Conservation (phyloP, 2,113 vertebrate genomes). For the Callopanchax toddi region DNA sequence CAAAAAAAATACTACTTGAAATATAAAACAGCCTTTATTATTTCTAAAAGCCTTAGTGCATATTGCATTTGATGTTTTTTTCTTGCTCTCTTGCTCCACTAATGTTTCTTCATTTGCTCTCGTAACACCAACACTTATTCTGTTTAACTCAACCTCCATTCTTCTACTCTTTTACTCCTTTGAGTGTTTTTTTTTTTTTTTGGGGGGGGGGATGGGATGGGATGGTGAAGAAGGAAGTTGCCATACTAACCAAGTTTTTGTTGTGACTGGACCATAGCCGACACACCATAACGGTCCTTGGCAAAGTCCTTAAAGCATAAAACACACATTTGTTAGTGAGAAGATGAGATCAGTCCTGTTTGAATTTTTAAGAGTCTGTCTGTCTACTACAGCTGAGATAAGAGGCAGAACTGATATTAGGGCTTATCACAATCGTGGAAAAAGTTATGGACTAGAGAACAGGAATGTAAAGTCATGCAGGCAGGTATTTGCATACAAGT, state of each 20-base stretch:
- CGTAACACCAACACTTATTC: neutral
- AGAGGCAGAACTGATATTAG: constrained; percentile 37
- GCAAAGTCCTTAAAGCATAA: constrained; percentile 89
- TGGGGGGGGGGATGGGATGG: no score
- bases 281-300: constrained; percentile 92
- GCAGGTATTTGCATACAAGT: constrained; percentile 40
- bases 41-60: no score
- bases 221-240: neutral
- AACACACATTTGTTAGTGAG: constrained; percentile 9
- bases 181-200: no score
- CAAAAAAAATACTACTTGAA: no score
- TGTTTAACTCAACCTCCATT: neutral
- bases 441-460: constrained; percentile 14
- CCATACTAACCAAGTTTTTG: constrained; percentile 92
- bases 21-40: neutral
- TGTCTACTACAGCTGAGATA: constrained; percentile 52
- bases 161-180: neutral
- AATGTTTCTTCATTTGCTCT: no score
- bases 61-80: no score
- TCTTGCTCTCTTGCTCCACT: no score
- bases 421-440: constrained; percentile 30
- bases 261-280: constrained; percentile 92
- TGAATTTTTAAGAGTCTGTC: constrained; percentile 25
- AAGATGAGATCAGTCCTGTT: neutral
- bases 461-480: neutral